phyloP scores from a whole-genome alignment of 2,888 invertebrate species.

The Aporophyla lueneburgensis region DNA sequence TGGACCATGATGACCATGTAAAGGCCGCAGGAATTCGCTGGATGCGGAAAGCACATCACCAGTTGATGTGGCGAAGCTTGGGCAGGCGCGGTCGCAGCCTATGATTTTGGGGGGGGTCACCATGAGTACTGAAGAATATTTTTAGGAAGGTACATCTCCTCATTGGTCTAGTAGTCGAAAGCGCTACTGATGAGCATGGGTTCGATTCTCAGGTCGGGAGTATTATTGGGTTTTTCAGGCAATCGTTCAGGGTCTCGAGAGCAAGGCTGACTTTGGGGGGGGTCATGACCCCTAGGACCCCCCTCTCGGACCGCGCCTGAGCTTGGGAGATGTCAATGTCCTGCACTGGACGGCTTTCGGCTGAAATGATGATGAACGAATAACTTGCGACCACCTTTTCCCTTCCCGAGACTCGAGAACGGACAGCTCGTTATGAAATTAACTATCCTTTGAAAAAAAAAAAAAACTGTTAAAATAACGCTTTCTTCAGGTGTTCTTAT shows the following conservation, averaged over 20 bases:
- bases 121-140: too few species aligned
- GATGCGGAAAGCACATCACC: background rate
- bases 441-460: background rate
- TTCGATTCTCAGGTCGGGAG: too few species aligned
- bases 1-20: background rate
- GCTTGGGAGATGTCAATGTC: background rate
- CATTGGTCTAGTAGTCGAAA: too few species aligned
- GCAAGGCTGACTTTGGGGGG: too few species aligned
- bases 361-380: background rate
- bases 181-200: too few species aligned
- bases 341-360: background rate
- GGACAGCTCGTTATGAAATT: constrained; percentile 1
- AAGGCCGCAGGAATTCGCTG: background rate
- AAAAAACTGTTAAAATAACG: background rate
- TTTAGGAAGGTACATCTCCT: too few species aligned
- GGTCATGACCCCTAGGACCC: too few species aligned
- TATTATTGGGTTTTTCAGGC: too few species aligned
- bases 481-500: background rate
- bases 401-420: background rate
- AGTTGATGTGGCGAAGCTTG: background rate
- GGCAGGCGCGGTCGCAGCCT: too few species aligned
- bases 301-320: too few species aligned
- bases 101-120: too few species aligned
- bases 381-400: background rate
- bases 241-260: too few species aligned